These are phyloP conservation scores for Perizoma flavofasciatum DNA, from an alignment of 2,888 invertebrate genomes.

Conservation along the genomic window DNA sequence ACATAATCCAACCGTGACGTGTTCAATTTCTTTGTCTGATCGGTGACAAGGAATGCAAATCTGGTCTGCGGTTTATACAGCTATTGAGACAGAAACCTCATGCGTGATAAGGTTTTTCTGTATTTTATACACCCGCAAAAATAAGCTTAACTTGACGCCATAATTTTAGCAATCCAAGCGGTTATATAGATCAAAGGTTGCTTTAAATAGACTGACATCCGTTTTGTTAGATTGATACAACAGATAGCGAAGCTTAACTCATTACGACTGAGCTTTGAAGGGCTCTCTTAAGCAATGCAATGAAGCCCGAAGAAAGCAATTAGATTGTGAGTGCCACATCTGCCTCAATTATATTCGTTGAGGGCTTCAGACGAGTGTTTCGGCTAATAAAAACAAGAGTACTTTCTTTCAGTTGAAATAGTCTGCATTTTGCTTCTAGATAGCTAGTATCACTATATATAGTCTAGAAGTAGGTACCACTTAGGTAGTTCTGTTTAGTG, in stretches of 20 bases:
- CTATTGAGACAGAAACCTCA: no score
- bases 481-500: no score
- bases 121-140: no score
- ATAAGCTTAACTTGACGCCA: no score
- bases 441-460: no score
- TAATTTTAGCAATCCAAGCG: no score
- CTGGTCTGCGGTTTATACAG: background rate
- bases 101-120: no score
- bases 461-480: no score
- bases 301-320: slow-evolving; percentile 34
- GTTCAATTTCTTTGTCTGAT: slow-evolving; percentile 25
- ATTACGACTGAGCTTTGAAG: slow-evolving; percentile 6
- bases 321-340: slow-evolving; percentile 25
- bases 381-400: slow-evolving; percentile 19
- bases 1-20: slow-evolving; percentile 22
- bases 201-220: background rate
- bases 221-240: slow-evolving; percentile 4
- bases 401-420: slow-evolving; percentile 26
- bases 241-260: slow-evolving; percentile 2
- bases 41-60: slow-evolving; percentile 23
- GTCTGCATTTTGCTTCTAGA: slow-evolving; percentile 4
- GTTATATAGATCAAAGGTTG: background rate
- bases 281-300: slow-evolving; percentile 19
- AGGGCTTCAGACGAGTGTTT: slow-evolving; percentile 23
- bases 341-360: slow-evolving; percentile 33